These are phyloP conservation scores for Lasioglossum calceatum DNA, from an alignment of 2,888 invertebrate genomes.

Conservation along the genomic window DNA sequence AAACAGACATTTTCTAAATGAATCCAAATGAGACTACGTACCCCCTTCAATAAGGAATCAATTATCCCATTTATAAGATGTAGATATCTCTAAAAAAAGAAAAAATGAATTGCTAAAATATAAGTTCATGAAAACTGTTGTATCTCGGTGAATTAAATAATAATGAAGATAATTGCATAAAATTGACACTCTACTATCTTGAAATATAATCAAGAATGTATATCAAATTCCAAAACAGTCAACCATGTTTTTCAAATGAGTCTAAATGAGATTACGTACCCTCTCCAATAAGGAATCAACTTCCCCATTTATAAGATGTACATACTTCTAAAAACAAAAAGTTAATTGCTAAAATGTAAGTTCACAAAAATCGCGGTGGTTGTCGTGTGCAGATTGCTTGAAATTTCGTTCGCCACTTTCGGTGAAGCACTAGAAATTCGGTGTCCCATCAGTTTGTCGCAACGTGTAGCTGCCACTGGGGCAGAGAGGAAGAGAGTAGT, in stretches of 20 bases:
- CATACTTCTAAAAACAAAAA: not conserved
- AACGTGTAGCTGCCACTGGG: not conserved
- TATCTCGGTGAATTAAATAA: too few species aligned
- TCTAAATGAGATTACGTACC: not conserved
- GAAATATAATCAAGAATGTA: too few species aligned
- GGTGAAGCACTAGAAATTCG: not conserved
- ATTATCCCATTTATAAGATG: not conserved
- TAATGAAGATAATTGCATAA: too few species aligned
- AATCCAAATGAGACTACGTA: not conserved
- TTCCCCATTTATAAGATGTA: not conserved
- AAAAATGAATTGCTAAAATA: not conserved
- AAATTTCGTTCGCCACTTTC: not conserved
- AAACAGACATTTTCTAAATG: not conserved
- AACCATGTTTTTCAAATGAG: not conserved
- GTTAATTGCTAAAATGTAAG: not conserved
- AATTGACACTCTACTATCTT: too few species aligned
- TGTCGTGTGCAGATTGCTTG: not conserved
- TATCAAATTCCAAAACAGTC: too few species aligned
- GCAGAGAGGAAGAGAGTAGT: slow-evolving; percentile 6
- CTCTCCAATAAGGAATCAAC: not conserved
- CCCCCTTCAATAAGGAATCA: not conserved
- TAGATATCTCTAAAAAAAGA: not conserved
- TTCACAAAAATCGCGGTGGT: not conserved
- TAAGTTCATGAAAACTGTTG: not conserved
- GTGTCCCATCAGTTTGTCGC: not conserved